Percentiles rank a stretch among this genome's conserved stretches.
These are phyloP conservation scores for Atta texana DNA, from an alignment of 1,140 invertebrate genomes.

Conservation along the genomic window DNA sequence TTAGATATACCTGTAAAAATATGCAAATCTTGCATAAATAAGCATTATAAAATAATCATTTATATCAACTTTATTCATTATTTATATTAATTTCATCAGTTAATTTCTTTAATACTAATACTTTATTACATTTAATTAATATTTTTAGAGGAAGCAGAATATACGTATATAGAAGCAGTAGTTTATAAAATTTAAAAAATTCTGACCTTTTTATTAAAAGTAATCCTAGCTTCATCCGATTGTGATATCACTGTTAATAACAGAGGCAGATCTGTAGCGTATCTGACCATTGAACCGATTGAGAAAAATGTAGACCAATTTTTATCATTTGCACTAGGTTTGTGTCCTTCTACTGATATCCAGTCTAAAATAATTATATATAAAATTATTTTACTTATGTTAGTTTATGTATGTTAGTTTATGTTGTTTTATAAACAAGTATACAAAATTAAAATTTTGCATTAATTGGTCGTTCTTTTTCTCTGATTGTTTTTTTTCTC, in stretches of 20 bases:
- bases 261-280: conserved; percentile 92
- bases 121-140: no score
- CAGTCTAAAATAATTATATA: conserved; percentile 72
- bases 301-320: conserved; percentile 89
- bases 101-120: no score
- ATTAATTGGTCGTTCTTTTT: background rate
- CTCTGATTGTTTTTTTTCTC: background rate
- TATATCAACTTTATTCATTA: background rate
- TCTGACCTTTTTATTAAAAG: conserved; percentile 88
- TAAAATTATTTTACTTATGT: background rate
- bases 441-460: background rate
- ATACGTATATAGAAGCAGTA: background rate
- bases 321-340: conserved; percentile 86
- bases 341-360: conserved; percentile 81
- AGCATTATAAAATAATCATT: conserved; percentile 22
- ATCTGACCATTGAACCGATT: conserved; percentile 94
- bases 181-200: conserved; percentile 19
- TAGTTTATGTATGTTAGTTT: background rate
- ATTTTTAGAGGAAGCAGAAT: no score
- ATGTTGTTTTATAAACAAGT: background rate
- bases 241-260: conserved; percentile 90
- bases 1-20: conserved; percentile 88
- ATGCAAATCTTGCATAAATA: conserved; percentile 15
- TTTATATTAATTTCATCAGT: background rate
- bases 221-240: conserved; percentile 87